Evolutionary conservation across 2,888 invertebrate genomes (phyloP).

Genomic region (Drosophila incognita): DNA sequence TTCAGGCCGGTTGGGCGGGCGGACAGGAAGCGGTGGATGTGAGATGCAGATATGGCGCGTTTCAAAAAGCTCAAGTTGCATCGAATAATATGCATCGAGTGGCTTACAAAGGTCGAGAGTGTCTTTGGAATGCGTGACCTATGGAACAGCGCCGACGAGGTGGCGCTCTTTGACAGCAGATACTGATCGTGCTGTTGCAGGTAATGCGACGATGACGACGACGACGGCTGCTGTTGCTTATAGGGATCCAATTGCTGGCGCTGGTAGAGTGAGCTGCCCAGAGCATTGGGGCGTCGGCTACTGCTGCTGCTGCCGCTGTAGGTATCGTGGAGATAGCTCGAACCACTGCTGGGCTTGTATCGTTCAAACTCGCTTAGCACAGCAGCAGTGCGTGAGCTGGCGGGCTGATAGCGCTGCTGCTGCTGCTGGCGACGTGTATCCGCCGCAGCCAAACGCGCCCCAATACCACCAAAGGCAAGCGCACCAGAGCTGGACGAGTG

Average conservation of each 20-base stretch:
- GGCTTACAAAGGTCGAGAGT: conserved; percentile 85
- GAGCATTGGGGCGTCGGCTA: conserved; percentile 67
- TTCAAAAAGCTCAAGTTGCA: conserved; percentile 47
- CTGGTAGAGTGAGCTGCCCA: conserved; percentile 69
- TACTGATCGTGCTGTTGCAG: conserved; percentile 77
- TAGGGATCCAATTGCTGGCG: conserved; percentile 76
- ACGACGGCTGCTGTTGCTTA: conserved; percentile 48
- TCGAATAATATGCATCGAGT: conserved; percentile 34
- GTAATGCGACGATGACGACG: conserved; percentile 57
- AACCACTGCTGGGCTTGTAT: conserved; percentile 60
- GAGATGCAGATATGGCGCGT: conserved; percentile 16
- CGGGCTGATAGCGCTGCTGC: conserved; percentile 70
- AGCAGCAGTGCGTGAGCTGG: conserved; percentile 71
- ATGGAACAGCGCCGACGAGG: conserved; percentile 86
- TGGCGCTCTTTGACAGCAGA: conserved; percentile 83
- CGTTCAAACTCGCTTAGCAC: conserved; percentile 77
- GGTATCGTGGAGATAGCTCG: conserved; percentile 77
- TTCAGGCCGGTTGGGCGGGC: conserved; percentile 5
- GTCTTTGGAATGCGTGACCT: conserved; percentile 86
- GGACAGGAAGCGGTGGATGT: conserved; percentile 8
- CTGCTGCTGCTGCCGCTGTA: conserved; percentile 61
- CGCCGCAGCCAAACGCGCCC: conserved; percentile 79
- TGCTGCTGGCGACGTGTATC: conserved; percentile 68
- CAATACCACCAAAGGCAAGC: conserved; percentile 82
- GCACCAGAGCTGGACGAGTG: conserved; percentile 83